Evolutionary conservation across 2,113 vertebrate genomes (phyloP), one percentile per base, ranked within the genome.

Genomic region (Clarias magur): DNA sequence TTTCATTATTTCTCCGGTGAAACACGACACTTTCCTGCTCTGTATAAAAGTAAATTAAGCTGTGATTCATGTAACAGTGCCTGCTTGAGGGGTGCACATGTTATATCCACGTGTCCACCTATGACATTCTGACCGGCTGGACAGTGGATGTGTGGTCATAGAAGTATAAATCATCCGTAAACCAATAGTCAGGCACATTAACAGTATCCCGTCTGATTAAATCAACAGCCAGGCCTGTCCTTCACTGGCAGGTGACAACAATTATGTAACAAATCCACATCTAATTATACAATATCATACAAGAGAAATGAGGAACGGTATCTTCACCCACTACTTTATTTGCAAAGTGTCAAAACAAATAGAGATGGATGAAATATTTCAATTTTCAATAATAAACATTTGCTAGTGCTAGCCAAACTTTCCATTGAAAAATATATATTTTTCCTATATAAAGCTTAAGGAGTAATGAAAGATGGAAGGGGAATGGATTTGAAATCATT

Each of bases 291-390:
- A 38, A 3, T 38, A 38, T 78, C 60, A 42, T 60, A 80, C 62
- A 27, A 82, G 78, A 25, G 19, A 73, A 34, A 48, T 23, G 12
- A 73, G 83, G n/a, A 84, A 87, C 27, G 67, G 81, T 82, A 84
- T 88, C 83, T 86, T 86, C 68, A 57, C 73, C 34, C 82, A 38
- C 34, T 38, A 38, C 34, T 90, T 90, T 89, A 19, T 54, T 19
- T 59, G 82, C 67, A 85, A 88, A 89, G 88, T 85, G 87, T 87
- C 85, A 89, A 60, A 21, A 25, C 70, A 56, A 88, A 80, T 85
- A 59, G 81, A 85, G 80, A 86, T 80, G 86, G 84, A 57, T 83
- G 87, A 85, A 90, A 34, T 34, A 34, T 34, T 34, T 34, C 30
- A 34, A 34, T 34, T 34, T 34, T 34, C 30, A 34, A 34, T 34